Percentiles rank a stretch among this genome's conserved stretches.
Conservation (phyloP, 2,888 invertebrate genomes). For the Myopa tessellatipennis region DNA sequence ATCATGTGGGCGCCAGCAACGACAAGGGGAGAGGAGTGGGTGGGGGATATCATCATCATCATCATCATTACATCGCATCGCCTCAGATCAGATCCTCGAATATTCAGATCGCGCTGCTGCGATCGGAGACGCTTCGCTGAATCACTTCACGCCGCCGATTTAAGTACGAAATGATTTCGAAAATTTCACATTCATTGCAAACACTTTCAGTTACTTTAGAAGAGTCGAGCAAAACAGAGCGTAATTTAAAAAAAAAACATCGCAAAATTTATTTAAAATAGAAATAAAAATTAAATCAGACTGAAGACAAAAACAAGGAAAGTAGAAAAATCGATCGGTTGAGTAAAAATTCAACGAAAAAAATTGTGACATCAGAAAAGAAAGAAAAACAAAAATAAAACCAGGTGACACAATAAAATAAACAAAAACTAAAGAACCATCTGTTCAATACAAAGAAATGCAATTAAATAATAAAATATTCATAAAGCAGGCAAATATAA, state of each 20-base stretch:
- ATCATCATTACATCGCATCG: not conserved
- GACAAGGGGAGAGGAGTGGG: not conserved
- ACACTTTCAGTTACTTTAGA: constrained; percentile 16
- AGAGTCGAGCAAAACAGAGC: constrained; percentile 17
- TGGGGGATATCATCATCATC: not conserved
- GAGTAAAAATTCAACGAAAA: not conserved
- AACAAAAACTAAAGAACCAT: too few species aligned
- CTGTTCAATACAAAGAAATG: too few species aligned
- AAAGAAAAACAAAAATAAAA: not conserved
- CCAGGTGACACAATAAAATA: too few species aligned
- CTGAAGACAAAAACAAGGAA: not conserved
- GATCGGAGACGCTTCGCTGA: too few species aligned
- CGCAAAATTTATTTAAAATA: not conserved
- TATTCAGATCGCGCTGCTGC: not conserved
- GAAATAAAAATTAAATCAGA: not conserved
- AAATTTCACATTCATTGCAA: not conserved
- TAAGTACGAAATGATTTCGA: not conserved
- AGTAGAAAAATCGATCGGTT: not conserved
- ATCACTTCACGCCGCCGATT: too few species aligned
- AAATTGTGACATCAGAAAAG: not conserved
- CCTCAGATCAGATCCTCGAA: not conserved
- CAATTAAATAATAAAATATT: too few species aligned
- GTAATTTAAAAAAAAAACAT: not conserved
- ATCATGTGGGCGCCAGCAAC: too few species aligned
- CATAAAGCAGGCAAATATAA: too few species aligned